A percentile compares a stretch with the other conserved stretches of the same genome.
These are phyloP conservation scores for Dermolepida albohirtum DNA, from an alignment of 2,888 invertebrate genomes.

Conservation along the genomic window DNA sequence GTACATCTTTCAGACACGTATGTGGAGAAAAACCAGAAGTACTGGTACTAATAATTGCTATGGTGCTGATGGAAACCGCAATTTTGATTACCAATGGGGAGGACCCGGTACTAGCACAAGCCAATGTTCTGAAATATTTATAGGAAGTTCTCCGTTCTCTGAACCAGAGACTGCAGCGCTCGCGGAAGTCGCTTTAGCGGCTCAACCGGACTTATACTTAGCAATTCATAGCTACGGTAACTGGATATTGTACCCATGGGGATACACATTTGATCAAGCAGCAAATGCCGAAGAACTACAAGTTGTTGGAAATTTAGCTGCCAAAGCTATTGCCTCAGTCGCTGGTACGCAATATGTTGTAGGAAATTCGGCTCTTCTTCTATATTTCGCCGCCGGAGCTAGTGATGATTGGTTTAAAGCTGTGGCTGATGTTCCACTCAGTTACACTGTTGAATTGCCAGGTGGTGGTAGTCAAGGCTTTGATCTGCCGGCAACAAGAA, in stretches of 20 bases:
- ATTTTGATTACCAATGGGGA: constrained; percentile 79
- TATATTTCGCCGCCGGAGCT: constrained; percentile 72
- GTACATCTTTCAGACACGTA: constrained; percentile 64
- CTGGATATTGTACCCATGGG: constrained; percentile 78
- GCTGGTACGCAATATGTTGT: constrained; percentile 66
- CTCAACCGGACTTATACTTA: constrained; percentile 72
- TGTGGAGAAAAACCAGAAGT: constrained; percentile 79
- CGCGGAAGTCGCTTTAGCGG: constrained; percentile 69
- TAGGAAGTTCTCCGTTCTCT: constrained; percentile 74
- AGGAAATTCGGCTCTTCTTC: constrained; percentile 63
- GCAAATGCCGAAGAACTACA: constrained; percentile 66
- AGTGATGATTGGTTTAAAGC: constrained; percentile 76
- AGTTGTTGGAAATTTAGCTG: constrained; percentile 64
- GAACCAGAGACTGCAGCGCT: constrained; percentile 75
- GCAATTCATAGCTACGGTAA: constrained; percentile 82
- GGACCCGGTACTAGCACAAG: constrained; percentile 55
- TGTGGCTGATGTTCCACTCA: constrained; percentile 68
- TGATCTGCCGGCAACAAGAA: constrained; percentile 68
- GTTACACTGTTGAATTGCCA: constrained; percentile 76
- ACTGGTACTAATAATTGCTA: constrained; percentile 66
- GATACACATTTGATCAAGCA: constrained; percentile 68
- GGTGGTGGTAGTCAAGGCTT: constrained; percentile 70
- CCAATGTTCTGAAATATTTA: constrained; percentile 72
- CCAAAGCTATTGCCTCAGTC: constrained; percentile 61
- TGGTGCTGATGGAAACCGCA: constrained; percentile 82